Conservation (phyloP, 2,113 vertebrate species). For the Ceyx melanurus region DNA sequence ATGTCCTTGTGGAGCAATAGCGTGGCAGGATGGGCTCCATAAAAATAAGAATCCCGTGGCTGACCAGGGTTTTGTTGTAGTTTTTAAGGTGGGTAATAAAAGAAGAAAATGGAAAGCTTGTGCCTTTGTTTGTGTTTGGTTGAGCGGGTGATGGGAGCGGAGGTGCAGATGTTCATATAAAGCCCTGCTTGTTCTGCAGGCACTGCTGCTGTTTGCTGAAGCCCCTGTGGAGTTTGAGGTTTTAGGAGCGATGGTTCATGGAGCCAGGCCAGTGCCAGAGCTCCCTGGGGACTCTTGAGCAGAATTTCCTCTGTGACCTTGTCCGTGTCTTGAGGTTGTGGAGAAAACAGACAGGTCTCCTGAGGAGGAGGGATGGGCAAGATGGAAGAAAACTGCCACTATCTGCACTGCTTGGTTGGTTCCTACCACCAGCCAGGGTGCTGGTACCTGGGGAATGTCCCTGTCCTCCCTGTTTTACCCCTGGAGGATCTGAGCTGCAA, state of each 20-base stretch:
- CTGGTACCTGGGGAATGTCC: accelerated
- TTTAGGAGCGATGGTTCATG: background rate
- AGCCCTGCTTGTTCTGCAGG: background rate
- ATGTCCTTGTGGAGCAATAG: slow-evolving; percentile 61
- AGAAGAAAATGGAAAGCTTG: slow-evolving; percentile 30
- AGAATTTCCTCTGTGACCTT: background rate
- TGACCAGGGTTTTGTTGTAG: background rate
- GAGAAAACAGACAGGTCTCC: background rate
- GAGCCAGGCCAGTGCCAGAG: background rate
- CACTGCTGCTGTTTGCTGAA: accelerated
- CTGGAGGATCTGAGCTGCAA: accelerated
- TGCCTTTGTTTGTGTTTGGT: slow-evolving; percentile 25
- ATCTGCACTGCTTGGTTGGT: background rate
- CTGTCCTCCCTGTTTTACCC: background rate
- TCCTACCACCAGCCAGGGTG: accelerated
- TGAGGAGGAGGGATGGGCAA: accelerated
- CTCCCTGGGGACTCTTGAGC: accelerated
- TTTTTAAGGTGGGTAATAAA: slow-evolving; percentile 26
- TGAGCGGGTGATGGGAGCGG: background rate
- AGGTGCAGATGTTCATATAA: slow-evolving; percentile 4
- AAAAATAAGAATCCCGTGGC: slow-evolving; percentile 44
- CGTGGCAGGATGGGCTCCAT: slow-evolving; percentile 40
- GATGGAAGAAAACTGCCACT: background rate
- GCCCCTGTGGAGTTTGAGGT: background rate
- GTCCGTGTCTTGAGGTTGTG: accelerated